Evolutionary conservation across 2,888 invertebrate genomes (phyloP), one percentile per base, ranked within the genome.

Genomic region (Prenolepis imparis): DNA sequence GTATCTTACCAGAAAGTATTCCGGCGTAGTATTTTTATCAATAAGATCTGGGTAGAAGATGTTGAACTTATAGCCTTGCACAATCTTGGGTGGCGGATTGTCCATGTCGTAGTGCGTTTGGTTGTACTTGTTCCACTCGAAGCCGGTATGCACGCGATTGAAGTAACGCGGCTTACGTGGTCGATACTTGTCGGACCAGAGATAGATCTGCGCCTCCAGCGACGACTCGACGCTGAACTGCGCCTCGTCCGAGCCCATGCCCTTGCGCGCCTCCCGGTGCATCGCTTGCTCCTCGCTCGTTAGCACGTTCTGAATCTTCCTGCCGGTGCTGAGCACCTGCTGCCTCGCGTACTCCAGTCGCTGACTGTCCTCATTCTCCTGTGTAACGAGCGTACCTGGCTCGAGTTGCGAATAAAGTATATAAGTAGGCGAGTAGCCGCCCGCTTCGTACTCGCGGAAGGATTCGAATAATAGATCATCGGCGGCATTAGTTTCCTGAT

Each of bases 71-170:
- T 99, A 99, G 9, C 99, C 99, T 95, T 99, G 99, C 0, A 99
- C 99, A 93, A 99, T 99, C 96, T 99, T 99, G 0, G 99, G 99
- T 11, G 99, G 99, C 73, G 99, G 99, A 95, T 99, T 99, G 95
- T 99, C 99, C 97, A 99, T 99, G 95, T 99, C 99, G 95, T 99
- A 99, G 95, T 99, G 99, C 1, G 99, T 99, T 95, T 99, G 99
- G 95, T 99, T 99, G 95, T 99, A 99, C 95, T 99, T 99, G 95
- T 99, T 99, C 99, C 99, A 99, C 93, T 99, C 99, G 95, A 99
- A 99, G 21, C 99, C 99, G 0, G 98, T 98, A 94, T 98, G 98
- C 4, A 98, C 98, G 82, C 98, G 96, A 96, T 99, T 99, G 95
- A 99, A 99, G 95, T 99, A 99, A 28, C 99, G 95, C 0, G 99